phyloP scores from a whole-genome alignment of 2,888 invertebrate species.

The Lepidocyrtinus sp. region DNA sequence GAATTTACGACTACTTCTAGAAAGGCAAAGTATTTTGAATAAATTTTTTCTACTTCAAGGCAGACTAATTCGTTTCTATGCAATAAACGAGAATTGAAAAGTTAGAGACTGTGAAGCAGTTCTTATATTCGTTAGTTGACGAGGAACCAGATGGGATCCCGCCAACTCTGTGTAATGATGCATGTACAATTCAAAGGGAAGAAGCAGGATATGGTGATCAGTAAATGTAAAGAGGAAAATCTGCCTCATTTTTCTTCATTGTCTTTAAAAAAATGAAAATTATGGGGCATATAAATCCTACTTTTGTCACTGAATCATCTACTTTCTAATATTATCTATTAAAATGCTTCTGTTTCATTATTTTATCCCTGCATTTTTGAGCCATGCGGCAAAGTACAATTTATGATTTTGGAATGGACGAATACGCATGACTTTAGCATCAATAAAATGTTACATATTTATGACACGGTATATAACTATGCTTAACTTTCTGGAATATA shows the following conservation, averaged over 20 bases:
- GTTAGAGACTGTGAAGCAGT: no score
- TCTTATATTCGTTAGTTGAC: no score
- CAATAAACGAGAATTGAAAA: no score
- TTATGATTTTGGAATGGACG: background rate
- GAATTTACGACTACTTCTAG: no score
- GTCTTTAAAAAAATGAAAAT: background rate
- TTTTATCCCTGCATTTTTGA: constrained; percentile 8
- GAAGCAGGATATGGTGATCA: constrained; percentile 23
- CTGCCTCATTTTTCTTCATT: constrained; percentile 7
- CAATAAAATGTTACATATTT: background rate
- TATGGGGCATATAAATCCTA: background rate
- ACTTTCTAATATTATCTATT: background rate
- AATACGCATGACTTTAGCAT: background rate
- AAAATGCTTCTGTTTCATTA: background rate
- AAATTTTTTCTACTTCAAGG: no score
- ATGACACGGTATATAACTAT: no score
- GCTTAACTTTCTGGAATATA: no score
- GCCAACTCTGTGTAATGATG: constrained; percentile 42
- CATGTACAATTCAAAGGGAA: constrained; percentile 35
- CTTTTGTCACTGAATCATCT: background rate
- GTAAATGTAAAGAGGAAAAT: background rate
- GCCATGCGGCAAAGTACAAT: background rate
- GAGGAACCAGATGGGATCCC: constrained; percentile 27
- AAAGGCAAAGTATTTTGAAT: no score
- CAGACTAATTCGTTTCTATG: no score